Base-by-base conservation (phyloP, 2,113 vertebrate genomes). In the Mobula birostris region DNA sequence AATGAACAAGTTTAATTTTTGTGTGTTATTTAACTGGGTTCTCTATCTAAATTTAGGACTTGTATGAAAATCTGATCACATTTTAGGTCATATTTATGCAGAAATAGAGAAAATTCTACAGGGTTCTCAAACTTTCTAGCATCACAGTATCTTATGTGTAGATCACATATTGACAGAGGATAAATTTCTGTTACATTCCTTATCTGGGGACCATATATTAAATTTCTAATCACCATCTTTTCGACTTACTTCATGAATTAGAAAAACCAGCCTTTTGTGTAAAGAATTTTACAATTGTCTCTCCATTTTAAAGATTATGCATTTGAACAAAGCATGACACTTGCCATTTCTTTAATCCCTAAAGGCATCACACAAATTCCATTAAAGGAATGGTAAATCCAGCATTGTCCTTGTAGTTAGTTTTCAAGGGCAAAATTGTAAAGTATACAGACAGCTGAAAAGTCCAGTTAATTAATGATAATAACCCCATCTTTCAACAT, bases 401-500 rank as follows among this genome's bases (percentile, higher is more conserved):
- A 36, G 36, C 36, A 40, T 74, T 93, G 70, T 17, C 70, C 68
- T 93, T 76, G 21, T 56, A 24, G 36, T 56, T 8, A 74, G 2
- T 93, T 93, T 74, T 27, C 91, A 93, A 93, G 91, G 91, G 24
- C 70, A 48, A 40, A 27, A 8, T 29, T 21, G 32, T 79, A 15
- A 56, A 76, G 36, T 12, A 74, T 74, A 29, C 4, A 56, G 70
- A 93, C 91, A 93, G 70, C 36, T 93, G 91, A 74, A 40, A 74
- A 29, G 36, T 93, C 68, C 32, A 66, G n/a, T 56, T 93, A 93
- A 74, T 93, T 74, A 93, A 74, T 76, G 21, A 5, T 48, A 74
- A 74, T 74, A 93, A 74, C 91, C 32, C 66, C 19, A 74, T 93
- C 68, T 56, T 93, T 93, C 91, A 93, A 76, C 19, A 76, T 93